These are phyloP conservation scores for Pocillopora damicornis DNA, from an alignment of 64 coral and sea anemone genomes.

Conservation along the genomic window DNA sequence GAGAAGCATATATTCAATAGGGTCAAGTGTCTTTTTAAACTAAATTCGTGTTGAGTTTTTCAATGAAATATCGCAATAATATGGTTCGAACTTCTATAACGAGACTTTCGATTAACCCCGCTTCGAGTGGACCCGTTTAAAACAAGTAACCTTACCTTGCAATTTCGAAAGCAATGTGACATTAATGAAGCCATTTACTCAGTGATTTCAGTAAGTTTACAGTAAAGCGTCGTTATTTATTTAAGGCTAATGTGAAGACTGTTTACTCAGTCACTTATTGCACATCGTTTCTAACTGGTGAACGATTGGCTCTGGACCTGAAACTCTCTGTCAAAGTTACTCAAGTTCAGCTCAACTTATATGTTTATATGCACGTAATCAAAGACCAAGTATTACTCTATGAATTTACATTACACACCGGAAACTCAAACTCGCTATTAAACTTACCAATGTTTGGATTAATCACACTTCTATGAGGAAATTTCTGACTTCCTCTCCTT, in stretches of 20 bases:
- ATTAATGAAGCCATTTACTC: slow-evolving; percentile 14
- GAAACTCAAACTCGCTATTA: slow-evolving; percentile 17
- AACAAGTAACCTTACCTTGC: neutral
- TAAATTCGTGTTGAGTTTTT: neutral
- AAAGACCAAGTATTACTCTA: neutral
- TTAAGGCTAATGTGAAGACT: slow-evolving; percentile 4
- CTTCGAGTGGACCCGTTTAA: neutral
- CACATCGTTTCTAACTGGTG: neutral
- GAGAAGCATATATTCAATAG: neutral
- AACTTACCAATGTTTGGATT: slow-evolving; percentile 44
- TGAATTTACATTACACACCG: slow-evolving; percentile 19
- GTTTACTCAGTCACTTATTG: neutral
- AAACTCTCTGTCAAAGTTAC: neutral
- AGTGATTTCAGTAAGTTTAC: slow-evolving; percentile 19
- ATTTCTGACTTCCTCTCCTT: slow-evolving; percentile 24
- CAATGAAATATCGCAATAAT: neutral
- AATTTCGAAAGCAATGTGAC: neutral
- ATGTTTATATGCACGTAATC: neutral
- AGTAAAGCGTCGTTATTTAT: neutral
- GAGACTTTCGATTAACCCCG: too few relatives aligned
- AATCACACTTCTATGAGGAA: slow-evolving; percentile 39
- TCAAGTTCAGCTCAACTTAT: neutral
- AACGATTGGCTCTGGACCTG: neutral
- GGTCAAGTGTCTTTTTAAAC: slow-evolving; percentile 26
- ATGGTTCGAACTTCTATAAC: neutral